Evolutionary conservation across 2,113 vertebrate species (phyloP), one percentile per base, ranked within the genome.

Genomic region (Scomber colias): DNA sequence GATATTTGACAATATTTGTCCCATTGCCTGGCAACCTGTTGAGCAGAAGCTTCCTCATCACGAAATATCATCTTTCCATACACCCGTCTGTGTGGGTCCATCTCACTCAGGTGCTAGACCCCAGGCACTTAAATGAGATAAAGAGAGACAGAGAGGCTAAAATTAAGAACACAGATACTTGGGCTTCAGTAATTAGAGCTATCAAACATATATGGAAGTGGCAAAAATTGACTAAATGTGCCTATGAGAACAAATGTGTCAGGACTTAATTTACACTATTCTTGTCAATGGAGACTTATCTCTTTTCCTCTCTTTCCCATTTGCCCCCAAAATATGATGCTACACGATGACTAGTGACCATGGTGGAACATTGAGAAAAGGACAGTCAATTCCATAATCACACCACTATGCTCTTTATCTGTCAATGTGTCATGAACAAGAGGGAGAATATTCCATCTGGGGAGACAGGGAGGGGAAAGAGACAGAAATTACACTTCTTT

Each of bases 311-410:
- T 77, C 30, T 7, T 7, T 40, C 35, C 35, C 14, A 68, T 90
- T 72, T 70, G 67, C 5, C 46, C 0, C 6, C 17, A 11, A 83
- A 72, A 68, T 59, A 21, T 19, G 48, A 79, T 49, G 54, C 49
- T 45, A 73, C 44, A 59, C 66, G 31, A 72, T 86, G 82, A 86
- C 72, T 82, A 83, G 68, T 81, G 77, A 80, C 74, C 79, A 74
- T 11, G n/a, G 64, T 66, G 57, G 77, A 83, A 55, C 54, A 71
- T 11, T 31, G 65, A 75, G 54, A 69, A 21, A 44, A 65, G 59
- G 77, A 79, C 19, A 75, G 67, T 75, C 21, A 61, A 40, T 31
- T 35, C 55, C 31, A 71, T 68, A 73, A 84, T 70, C 72, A 65
- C 82, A 86, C 27, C 35, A 19, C 59, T 21, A 3, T 65, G 57